Evolutionary conservation across 92 coral and sea anemone species (phyloP).

Genomic region (Isaurus tuberculatus): DNA sequence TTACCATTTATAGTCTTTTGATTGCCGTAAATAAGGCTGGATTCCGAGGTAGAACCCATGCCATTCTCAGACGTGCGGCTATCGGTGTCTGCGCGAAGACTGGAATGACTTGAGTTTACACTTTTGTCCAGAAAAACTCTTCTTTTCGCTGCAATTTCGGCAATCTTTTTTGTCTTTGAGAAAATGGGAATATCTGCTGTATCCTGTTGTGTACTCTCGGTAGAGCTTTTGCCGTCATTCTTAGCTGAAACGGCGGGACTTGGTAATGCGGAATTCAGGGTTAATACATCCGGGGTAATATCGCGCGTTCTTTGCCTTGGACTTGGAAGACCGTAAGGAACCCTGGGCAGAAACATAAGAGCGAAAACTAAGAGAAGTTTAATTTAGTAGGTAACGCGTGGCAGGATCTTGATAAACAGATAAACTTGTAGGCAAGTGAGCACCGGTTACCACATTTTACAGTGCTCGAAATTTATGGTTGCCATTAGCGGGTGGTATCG

Average conservation of each 20-base stretch:
- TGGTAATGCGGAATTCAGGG: slow-evolving; percentile 39
- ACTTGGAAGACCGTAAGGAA: slow-evolving; percentile 62
- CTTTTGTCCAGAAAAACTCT: slow-evolving; percentile 69
- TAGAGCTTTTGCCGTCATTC: slow-evolving; percentile 10
- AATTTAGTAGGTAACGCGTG: not conserved
- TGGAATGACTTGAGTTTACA: slow-evolving; percentile 54
- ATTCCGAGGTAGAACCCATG: slow-evolving; percentile 56
- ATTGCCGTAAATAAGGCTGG: slow-evolving; percentile 43
- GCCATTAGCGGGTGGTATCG: too few species aligned
- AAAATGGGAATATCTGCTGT: slow-evolving; percentile 73
- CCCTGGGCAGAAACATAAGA: slow-evolving; percentile 40
- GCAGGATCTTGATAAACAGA: not conserved
- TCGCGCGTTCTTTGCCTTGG: slow-evolving; percentile 65
- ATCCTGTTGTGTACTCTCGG: slow-evolving; percentile 6
- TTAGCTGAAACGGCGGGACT: slow-evolving; percentile 44
- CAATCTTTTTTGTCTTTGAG: slow-evolving; percentile 78
- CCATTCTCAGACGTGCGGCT: slow-evolving; percentile 65
- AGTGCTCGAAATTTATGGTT: too few species aligned
- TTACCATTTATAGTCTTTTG: slow-evolving; percentile 46
- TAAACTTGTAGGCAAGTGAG: too few species aligned
- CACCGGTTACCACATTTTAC: too few species aligned
- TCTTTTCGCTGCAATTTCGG: slow-evolving; percentile 82
- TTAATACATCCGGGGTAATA: slow-evolving; percentile 54
- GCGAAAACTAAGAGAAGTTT: not conserved
- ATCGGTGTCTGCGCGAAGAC: slow-evolving; percentile 67